phyloP scores from a whole-genome alignment of 2,888 invertebrate species.

The Temnothorax unifasciatus region DNA sequence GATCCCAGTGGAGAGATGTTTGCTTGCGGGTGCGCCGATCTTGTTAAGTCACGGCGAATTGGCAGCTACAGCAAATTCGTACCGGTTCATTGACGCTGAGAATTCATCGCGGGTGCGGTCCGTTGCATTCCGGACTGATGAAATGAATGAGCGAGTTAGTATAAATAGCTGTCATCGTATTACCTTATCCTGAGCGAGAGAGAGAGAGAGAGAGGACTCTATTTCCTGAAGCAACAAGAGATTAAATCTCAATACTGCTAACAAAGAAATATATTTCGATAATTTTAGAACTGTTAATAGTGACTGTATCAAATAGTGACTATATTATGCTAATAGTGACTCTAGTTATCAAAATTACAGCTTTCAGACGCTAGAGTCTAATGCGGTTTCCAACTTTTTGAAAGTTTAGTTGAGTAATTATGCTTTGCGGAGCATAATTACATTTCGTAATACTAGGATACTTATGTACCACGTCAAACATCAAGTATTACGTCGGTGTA shows the following conservation, averaged over 20 bases:
- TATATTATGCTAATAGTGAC: neutral
- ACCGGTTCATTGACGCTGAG: conserved; percentile 47
- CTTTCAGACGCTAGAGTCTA: neutral
- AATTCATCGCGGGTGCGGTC: conserved; percentile 40
- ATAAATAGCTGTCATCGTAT: conserved; percentile 23
- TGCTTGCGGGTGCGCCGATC: conserved; percentile 74
- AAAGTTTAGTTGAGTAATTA: conserved; percentile 21
- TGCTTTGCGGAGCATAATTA: neutral
- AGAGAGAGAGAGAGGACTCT: neutral
- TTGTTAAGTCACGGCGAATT: conserved; percentile 71
- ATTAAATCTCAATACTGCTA: neutral
- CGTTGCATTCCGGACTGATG: conserved; percentile 7
- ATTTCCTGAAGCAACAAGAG: neutral
- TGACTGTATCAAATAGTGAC: neutral
- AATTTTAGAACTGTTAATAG: neutral
- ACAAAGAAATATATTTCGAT: neutral
- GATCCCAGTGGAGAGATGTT: conserved; percentile 62
- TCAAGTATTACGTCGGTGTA: conserved; percentile 17
- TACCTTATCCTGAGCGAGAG: neutral
- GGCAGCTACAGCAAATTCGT: conserved; percentile 57
- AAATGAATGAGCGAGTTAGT: conserved; percentile 21
- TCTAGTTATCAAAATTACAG: conserved; percentile 6
- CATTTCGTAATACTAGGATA: neutral
- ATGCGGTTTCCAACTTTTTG: neutral
- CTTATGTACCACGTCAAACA: neutral